Base-by-base conservation (phyloP, 2,113 vertebrate genomes). In the Xenotilapia leptura region DNA sequence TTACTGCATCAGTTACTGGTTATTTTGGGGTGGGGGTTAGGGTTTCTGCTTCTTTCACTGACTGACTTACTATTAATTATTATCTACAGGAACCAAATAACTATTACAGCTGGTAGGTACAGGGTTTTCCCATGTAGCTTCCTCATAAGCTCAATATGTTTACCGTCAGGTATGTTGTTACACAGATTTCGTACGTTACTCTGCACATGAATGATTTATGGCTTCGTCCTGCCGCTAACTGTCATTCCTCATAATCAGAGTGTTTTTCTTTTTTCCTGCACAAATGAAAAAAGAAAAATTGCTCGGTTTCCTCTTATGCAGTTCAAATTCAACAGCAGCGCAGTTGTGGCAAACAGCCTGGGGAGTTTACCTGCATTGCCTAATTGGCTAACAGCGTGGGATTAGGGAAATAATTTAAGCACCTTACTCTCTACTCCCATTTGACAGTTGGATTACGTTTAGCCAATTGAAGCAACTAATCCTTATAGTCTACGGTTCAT, bases 351-450 rank as follows among this genome's bases (percentile, higher is more conserved):
- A 15, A 33, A 36, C 54, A 54, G 65, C 31, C 49, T 84, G 23
- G 40, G 60, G 83, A 83, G 58, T 89, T 91, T 54, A 85, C 85
- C 56, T 81, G 82, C 42, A 8, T 11, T 4, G 21, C 51, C 84
- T 91, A 90, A 90, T 87, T 83, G 68, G 65, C 75, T 47, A 84
- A 83, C 38, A 68, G 7, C 49, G 45, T 86, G 26, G 55, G 21
- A 26, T 28, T 21, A 60, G 6, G 23, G 28, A 70, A 80, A 79
- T 26, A 38, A 68, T 56, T 56, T 75, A 38, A 86, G 17, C 12
- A 68, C 31, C 3, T n/a, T 31, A 42, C 7, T 73, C 17, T 86
- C 54, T 85, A 53, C 73, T 53, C 45, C 65, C 13, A n/a, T 81
- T 84, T 83, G 79, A 83, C 45, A 33, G 60, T 79, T 56, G 23